Conservation (phyloP, 1,140 invertebrate species). For the Macrotrachela quadricornifera region DNA sequence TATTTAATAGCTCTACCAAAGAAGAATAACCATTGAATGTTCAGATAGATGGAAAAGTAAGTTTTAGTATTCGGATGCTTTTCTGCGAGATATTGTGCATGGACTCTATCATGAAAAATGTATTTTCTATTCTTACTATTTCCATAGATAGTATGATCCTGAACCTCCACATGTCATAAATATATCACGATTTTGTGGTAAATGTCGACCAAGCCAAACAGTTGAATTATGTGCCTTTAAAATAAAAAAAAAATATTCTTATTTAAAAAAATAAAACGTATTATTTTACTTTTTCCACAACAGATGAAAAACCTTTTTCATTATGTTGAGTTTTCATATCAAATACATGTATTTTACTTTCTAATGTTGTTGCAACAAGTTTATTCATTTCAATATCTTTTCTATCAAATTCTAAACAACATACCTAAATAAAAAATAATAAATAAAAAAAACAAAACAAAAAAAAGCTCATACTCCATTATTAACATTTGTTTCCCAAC, state of each 20-base stretch:
- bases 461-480: constrained; percentile 49
- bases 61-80: too few relatives aligned
- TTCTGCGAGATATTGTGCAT: too few relatives aligned
- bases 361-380: constrained; percentile 67
- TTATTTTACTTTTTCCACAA: constrained; percentile 44
- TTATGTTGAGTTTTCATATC: constrained; percentile 64
- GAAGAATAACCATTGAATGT: too few relatives aligned
- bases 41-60: too few relatives aligned
- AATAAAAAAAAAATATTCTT: constrained; percentile 11
- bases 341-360: constrained; percentile 69
- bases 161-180: constrained; percentile 69
- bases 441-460: constrained; percentile 1
- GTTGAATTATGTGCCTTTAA: constrained; percentile 50
- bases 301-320: constrained; percentile 55
- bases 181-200: constrained; percentile 81
- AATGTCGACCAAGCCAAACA: constrained; percentile 59
- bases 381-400: constrained; percentile 89
- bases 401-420: constrained; percentile 68
- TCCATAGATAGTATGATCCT: constrained; percentile 67
- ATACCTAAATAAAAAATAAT: constrained; percentile 38
- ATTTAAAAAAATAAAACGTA: background rate
- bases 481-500: constrained; percentile 74
- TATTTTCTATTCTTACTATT: constrained; percentile 49
- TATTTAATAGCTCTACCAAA: too few relatives aligned
- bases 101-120: too few relatives aligned